phyloP scores from a whole-genome alignment of 2,113 vertebrate genomes.

The Myodes glareolus region DNA sequence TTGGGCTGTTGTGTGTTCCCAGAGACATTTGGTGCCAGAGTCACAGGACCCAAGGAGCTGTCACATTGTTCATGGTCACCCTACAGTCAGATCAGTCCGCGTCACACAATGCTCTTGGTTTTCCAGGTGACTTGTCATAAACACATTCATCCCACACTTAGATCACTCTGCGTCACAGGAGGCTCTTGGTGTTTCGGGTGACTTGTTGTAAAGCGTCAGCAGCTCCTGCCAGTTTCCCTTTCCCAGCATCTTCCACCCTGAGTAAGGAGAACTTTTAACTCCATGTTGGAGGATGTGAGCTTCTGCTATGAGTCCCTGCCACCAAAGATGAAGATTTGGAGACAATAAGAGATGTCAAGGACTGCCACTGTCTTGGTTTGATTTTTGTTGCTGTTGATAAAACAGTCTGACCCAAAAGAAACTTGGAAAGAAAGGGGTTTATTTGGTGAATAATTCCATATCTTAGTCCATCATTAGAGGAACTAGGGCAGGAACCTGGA shows the following conservation, averaged over 20 bases:
- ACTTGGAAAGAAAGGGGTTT: not conserved
- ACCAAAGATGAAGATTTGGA: not conserved
- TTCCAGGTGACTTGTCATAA: not conserved
- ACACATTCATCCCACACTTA: too few relatives aligned
- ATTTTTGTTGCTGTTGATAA: not conserved
- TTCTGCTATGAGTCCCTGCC: not conserved
- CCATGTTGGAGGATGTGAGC: too few relatives aligned
- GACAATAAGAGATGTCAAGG: not conserved
- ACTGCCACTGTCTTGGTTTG: not conserved
- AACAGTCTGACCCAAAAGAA: not conserved
- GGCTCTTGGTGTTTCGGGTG: too few relatives aligned
- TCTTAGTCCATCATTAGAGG: not conserved
- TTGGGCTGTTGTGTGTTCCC: not conserved
- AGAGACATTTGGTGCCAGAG: not conserved
- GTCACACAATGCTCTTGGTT: accelerated
- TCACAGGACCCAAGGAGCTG: not conserved
- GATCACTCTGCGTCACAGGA: too few relatives aligned
- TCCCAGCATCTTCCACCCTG: not conserved
- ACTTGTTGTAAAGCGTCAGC: not conserved
- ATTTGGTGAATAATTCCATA: not conserved
- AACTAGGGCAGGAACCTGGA: not conserved
- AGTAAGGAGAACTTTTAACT: not conserved
- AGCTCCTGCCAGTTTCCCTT: not conserved
- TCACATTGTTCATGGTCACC: not conserved
- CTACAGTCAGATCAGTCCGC: too few relatives aligned